Evolutionary conservation across 2,113 vertebrate species (phyloP).

Genomic region (Dasyprocta punctata): DNA sequence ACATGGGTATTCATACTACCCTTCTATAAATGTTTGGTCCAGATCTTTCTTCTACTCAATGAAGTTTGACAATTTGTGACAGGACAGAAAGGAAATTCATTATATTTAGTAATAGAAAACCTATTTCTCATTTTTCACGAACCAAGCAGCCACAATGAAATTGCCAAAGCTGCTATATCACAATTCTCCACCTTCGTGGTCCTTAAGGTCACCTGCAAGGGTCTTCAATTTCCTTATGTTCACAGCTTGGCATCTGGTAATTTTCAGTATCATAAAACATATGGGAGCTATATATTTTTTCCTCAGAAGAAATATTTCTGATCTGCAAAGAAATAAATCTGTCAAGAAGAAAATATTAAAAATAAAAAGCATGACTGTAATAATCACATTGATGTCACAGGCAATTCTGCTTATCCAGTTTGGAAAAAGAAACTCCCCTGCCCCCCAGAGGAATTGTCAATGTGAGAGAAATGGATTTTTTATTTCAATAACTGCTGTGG

Average conservation of each 20-base stretch:
- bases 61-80: slow-evolving; percentile 90
- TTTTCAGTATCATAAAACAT: slow-evolving; percentile 85
- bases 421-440: slow-evolving; percentile 50
- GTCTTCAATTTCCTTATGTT: slow-evolving; percentile 87
- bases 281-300: slow-evolving; percentile 83
- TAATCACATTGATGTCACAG: slow-evolving; percentile 85
- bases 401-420: slow-evolving; percentile 80
- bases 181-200: slow-evolving; percentile 81
- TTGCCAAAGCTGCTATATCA: slow-evolving; percentile 85
- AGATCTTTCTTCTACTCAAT: slow-evolving; percentile 84
- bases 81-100: slow-evolving; percentile 88
- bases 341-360: slow-evolving; percentile 89
- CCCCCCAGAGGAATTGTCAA: slow-evolving; percentile 51
- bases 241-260: slow-evolving; percentile 85
- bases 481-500: slow-evolving; percentile 83
- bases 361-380: slow-evolving; percentile 87
- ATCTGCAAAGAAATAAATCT: slow-evolving; percentile 88
- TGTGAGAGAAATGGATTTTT: slow-evolving; percentile 80
- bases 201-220: slow-evolving; percentile 85
- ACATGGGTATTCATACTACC: slow-evolving; percentile 61
- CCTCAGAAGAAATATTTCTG: slow-evolving; percentile 82
- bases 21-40: slow-evolving; percentile 60
- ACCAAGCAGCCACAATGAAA: slow-evolving; percentile 82
- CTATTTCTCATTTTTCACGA: slow-evolving; percentile 88
- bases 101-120: slow-evolving; percentile 90